Evolutionary conservation across 2,888 invertebrate species (phyloP), one percentile per base, ranked within the genome.

Genomic region (Agrotis ipsilon): DNA sequence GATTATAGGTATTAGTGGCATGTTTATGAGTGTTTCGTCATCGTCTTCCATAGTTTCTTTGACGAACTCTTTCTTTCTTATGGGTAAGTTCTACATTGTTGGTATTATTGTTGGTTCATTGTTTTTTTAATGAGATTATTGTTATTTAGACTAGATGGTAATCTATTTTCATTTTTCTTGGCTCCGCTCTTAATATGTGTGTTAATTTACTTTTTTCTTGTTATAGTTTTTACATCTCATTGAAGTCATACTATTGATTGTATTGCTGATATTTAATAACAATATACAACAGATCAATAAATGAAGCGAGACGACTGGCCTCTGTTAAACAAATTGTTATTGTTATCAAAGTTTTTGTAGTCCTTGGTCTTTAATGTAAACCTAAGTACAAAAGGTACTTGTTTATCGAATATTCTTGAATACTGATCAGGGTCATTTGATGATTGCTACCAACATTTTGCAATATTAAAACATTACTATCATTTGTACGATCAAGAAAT

Each of bases 401-500:
- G 14, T 24, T 27, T 16, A 11, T 52, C 6, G 21, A 49, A 61
- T 64, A 67, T 67, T 77, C 19, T 57, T 73, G 32, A 27, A 61
- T 74, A 73, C 45, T 43, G 21, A 46, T 49, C 49, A 73, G 19
- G 78, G 79, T 27, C 18, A 54, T 43, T 68, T 16, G 3, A 9
- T 6, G 4, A 18, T 21, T 51, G 16, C 16, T 21, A 5, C 16
- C 1, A 19, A 27, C 18, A 16, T 39, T 49, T 1, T 3, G 2
- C 0, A 43, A 63, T 43, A 19, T 14, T 39, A 6, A 24, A 52
- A 39, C 2, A 54, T 0, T 48, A 27, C 1, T 19, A 21, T 7
- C 21, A 21, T 49, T 68, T 43, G 0, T 46, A 1, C 2, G 6
- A 48, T n/a, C 21, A 14, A 13, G 18, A 32, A n/a, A 39, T 39